These are phyloP conservation scores for Pelobates fuscus DNA, from an alignment of 2,113 vertebrate genomes.

Conservation along the genomic window DNA sequence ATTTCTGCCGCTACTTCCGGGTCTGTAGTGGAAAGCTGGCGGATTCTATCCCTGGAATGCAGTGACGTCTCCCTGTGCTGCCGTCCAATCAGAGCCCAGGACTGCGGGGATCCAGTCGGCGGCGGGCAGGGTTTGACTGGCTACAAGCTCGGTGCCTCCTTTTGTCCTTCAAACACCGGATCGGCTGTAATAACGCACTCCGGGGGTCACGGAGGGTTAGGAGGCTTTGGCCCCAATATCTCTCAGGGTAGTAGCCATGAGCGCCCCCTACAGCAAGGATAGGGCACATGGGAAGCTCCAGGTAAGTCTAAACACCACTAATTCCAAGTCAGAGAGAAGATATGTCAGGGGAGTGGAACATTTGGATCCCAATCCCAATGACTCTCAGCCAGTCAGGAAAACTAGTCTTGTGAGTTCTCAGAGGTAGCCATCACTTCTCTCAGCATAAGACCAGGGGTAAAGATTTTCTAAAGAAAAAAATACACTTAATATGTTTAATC, in stretches of 20 bases:
- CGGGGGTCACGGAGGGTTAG: neutral
- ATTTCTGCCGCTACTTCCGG: neutral
- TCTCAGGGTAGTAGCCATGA: neutral
- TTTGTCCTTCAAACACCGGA: neutral
- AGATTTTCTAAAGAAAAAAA: too few relatives aligned
- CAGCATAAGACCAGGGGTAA: too few relatives aligned
- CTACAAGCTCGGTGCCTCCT: neutral
- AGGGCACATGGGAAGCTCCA: neutral
- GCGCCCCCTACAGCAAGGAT: neutral
- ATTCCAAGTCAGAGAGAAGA: too few relatives aligned
- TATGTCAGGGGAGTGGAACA: too few relatives aligned
- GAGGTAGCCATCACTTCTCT: too few relatives aligned
- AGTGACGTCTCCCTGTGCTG: neutral
- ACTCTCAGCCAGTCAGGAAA: too few relatives aligned
- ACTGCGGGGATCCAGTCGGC: neutral
- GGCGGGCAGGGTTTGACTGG: slow-evolving; percentile 14
- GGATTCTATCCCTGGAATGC: neutral
- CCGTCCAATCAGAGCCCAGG: neutral
- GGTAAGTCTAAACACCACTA: neutral
- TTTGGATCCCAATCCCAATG: too few relatives aligned
- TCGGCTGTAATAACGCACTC: neutral
- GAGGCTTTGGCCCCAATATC: too few relatives aligned
- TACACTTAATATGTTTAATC: too few relatives aligned
- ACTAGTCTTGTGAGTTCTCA: too few relatives aligned
- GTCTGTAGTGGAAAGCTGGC: neutral